Evolutionary conservation across 1,140 invertebrate genomes (phyloP).

Genomic region (Magallana ariakensis): DNA sequence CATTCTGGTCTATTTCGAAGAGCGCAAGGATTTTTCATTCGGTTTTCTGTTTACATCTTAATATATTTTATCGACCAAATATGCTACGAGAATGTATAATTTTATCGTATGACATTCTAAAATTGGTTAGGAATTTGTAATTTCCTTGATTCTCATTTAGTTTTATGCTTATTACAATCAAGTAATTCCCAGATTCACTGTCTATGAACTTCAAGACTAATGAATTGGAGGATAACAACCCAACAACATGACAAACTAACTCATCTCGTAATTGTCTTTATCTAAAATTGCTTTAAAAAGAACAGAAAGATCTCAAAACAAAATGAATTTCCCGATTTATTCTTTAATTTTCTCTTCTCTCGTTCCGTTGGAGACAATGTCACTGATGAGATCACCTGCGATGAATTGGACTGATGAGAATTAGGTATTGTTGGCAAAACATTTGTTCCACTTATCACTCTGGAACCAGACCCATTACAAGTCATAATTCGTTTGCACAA

Average conservation of each 20-base stretch:
- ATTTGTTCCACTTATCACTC: slow-evolving; percentile 4
- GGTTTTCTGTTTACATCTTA: no score
- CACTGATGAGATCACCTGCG: background rate
- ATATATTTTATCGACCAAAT: no score
- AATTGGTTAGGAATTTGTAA: background rate
- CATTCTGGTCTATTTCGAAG: no score
- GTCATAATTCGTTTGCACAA: slow-evolving; percentile 11
- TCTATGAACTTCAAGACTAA: background rate
- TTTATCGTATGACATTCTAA: no score
- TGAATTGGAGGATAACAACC: background rate
- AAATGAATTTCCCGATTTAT: background rate
- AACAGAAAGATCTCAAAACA: background rate
- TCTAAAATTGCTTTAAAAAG: background rate
- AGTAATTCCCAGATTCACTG: background rate
- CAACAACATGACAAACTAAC: background rate
- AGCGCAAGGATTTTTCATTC: no score
- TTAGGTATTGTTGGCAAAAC: background rate
- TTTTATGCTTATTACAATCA: background rate
- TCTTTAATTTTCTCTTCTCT: slow-evolving; percentile 7
- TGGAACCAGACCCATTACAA: background rate
- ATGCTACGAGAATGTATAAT: no score
- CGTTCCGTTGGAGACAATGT: background rate
- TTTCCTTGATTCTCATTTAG: background rate
- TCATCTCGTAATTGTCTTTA: background rate
- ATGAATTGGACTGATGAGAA: background rate